Base-by-base conservation (phyloP, 2,888 invertebrate species). In the Anticlea derivata region DNA sequence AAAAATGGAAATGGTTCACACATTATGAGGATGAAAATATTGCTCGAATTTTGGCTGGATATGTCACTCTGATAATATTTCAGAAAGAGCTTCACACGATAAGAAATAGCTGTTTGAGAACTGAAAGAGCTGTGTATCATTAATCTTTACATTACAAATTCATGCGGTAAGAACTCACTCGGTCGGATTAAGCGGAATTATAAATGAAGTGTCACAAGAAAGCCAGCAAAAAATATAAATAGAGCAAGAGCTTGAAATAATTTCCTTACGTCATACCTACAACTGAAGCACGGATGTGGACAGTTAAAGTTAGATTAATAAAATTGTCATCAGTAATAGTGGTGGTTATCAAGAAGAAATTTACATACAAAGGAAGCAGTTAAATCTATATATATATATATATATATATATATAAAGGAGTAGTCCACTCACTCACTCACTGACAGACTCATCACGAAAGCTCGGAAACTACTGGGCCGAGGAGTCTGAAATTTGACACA, bases 81-180 rank as follows among this genome's bases (percentile, higher is more conserved):
- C 48, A 52, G 51, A 50, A 56, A 68, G 62, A 75, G 49, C 40
- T 50, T 61, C 78, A 78, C 74, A 73, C 73, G 75, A 70, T 73
- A 78, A 75, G 70, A 72, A 77, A 78, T 70, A 74, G 68, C 71
- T 63, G 65, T 80, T 78, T 55, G 43, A 50, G 58, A 56, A 54
- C 54, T 55, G 73, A 80, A 77, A 75, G 76, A 71, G 74, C 75
- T 71, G 70, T 70, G 74, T 76, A 80, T 79, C 85, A 86, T 89
- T 86, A 87, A 89, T 88, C 87, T 86, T 85, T 75, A 83, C 86
- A 87, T 88, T 83, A 89, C 83, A 86, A 85, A 86, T 89, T 89
- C 87, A 86, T 84, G 85, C 81, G 75, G 86, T 83, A 87, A 83
- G 84, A 86, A 85, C 86, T 88, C 86, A 85, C 84, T 86, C 85